Evolutionary conservation across 2,797 vertebrate species (phyloP).

Genomic region (Danio tinwini): DNA sequence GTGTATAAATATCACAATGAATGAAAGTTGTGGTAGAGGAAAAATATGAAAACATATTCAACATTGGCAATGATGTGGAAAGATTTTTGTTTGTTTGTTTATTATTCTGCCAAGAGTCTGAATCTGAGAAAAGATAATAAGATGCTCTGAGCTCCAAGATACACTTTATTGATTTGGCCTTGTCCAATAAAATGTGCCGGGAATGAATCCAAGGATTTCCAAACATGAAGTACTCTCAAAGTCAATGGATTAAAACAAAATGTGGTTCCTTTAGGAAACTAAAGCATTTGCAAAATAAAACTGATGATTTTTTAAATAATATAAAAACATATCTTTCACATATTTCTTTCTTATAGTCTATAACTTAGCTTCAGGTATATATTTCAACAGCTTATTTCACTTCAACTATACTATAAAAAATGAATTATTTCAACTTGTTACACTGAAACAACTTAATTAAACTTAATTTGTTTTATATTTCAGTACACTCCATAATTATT

Average conservation of each 20-base stretch:
- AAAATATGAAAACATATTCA: background rate
- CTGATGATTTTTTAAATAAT: background rate
- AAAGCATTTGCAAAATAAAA: background rate
- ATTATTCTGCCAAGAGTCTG: background rate
- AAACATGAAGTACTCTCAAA: conserved; percentile 4
- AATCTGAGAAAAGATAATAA: conserved; percentile 6
- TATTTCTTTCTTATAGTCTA: background rate
- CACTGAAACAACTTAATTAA: too few relatives aligned
- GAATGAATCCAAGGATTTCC: conserved; percentile 30
- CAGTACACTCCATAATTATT: too few relatives aligned
- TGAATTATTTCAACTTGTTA: too few relatives aligned
- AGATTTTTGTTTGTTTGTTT: background rate
- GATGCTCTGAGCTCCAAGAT: background rate
- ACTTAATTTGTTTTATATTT: too few relatives aligned
- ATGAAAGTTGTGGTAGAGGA: background rate
- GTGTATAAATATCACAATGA: background rate
- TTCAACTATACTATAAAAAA: background rate
- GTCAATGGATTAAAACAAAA: conserved; percentile 12
- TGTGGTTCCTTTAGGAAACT: background rate
- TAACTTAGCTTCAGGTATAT: too few relatives aligned
- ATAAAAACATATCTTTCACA: background rate
- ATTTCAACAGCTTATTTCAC: background rate
- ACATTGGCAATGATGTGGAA: background rate
- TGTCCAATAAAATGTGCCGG: conserved; percentile 17
- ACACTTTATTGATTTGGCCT: conserved; percentile 20